Conservation (phyloP, 2,888 invertebrate species). For the Bombyx huttoni region DNA sequence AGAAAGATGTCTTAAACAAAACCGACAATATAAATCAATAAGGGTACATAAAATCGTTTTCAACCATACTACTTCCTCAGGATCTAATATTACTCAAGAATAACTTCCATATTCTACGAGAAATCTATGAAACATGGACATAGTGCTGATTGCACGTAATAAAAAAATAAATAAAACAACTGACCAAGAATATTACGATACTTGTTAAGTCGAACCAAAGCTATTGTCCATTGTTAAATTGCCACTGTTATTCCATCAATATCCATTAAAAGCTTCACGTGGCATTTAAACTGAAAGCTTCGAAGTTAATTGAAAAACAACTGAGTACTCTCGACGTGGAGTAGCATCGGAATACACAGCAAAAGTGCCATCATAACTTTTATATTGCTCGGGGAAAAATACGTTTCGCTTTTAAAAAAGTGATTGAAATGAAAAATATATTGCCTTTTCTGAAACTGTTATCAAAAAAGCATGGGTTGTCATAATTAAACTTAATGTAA, state of each 20-base stretch:
- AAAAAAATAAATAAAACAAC: no score
- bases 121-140: no score
- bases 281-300: conserved; percentile 1
- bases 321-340: not conserved
- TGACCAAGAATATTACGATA: not conserved
- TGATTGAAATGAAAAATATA: not conserved
- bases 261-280: not conserved
- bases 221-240: not conserved
- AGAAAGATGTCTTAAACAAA: no score
- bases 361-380: conserved; percentile 2
- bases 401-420: not conserved
- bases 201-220: not conserved
- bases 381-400: not conserved
- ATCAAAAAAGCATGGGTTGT: no score
- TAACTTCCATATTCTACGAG: no score
- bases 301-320: conserved; percentile 3
- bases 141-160: no score
- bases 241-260: not conserved
- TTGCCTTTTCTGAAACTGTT: no score
- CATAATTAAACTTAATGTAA: no score
- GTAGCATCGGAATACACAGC: conserved; percentile 2
- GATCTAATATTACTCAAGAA: no score
- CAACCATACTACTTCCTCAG: no score
- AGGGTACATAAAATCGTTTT: no score
- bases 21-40: no score